Base-by-base conservation (phyloP, 2,888 invertebrate species). In the Melinaea marsaeus region DNA sequence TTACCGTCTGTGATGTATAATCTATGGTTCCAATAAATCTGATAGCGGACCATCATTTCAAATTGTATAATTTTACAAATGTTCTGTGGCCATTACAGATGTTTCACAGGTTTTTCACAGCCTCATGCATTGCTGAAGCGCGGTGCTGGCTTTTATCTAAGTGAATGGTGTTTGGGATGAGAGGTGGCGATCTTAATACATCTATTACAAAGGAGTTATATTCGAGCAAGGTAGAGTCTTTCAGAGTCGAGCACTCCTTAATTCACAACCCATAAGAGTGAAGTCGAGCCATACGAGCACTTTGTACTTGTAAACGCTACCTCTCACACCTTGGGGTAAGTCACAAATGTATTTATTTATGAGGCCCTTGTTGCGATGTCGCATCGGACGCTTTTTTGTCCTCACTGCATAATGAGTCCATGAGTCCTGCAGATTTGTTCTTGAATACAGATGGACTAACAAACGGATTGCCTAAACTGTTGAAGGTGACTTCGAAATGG, bases 291-390 rank as follows among this genome's bases (percentile, higher is more conserved):
- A 37, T 6, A 7, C 37, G 37, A 37, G 37, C 4, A 7, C 22
- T 22, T 22, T 22, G 42, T 42, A 42, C 7, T 9, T 42, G 9
- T 42, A 59, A 55, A 9, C 69, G 69, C 69, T 54, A 4, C 34
- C 47, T 48, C 74, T 61, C 46, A 0, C 67, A 37, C 0, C 69
- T 71, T 69, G 35, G n/a, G 61, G 77, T 81, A 73, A 13, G 55
- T 68, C 58, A 69, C 68, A 80, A 84, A 86, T 87, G 82, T 86
- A 85, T 87, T 86, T 87, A 87, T 87, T 86, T 85, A 87, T 87
- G 82, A 87, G 83, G 72, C 73, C 75, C 81, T 78, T 85, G 82
- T 81, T 85, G 80, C 82, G 80, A 84, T 84, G 88, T 87, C 86
- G 74, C 71, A 65, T 74, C 79, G 81, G 75, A 83, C 85, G 85